Base-by-base conservation (phyloP, 2,797 vertebrate species). In the Tangara arthus region DNA sequence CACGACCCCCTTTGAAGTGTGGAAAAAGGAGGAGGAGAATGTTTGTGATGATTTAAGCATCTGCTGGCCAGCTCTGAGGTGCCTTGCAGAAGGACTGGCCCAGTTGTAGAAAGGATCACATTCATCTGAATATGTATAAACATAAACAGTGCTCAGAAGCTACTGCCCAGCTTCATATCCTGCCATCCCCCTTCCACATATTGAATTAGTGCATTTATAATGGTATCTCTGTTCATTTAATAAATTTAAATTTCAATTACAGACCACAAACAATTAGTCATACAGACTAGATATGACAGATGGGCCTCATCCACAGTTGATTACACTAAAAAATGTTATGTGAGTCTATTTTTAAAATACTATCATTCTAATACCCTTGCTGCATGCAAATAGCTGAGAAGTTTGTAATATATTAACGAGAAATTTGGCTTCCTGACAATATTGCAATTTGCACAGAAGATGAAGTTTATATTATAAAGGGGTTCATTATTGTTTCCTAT, bases 231-330 rank as follows among this genome's bases (percentile, higher is more conserved):
- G 92, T 87, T 95, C 92, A 86, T 87, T 94, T 91, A 96, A 94
- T 95, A 94, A 77, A 95, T 96, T 86, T 96, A 94, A 96, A 94
- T 92, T 96, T 80, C 94, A 95, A 91, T 93, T 95, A 94, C 90
- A 88, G 76, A 96, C 89, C 76, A 82, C 90, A 90, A 95, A 94
- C 80, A 89, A 90, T 95, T 97, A 94, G 68, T 94, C 91, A 94
- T 90, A 82, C 52, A 92, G 85, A 60, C 76, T 91, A 94, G 89
- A 94, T 95, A 87, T 92, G 93, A 96, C 93, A 96, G 92, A 96
- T 96, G 95, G 93, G 80, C 50, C 82, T 97, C 92, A 91, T 89
- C 88, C 72, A 77, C 60, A 91, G 72, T 44, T 87, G 92, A 96
- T 92, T 96, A 93, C 46, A 71, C 75, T 76, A 94, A 82, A 93